Base-by-base conservation (phyloP, 2,888 invertebrate species). In the Netelia virgata region DNA sequence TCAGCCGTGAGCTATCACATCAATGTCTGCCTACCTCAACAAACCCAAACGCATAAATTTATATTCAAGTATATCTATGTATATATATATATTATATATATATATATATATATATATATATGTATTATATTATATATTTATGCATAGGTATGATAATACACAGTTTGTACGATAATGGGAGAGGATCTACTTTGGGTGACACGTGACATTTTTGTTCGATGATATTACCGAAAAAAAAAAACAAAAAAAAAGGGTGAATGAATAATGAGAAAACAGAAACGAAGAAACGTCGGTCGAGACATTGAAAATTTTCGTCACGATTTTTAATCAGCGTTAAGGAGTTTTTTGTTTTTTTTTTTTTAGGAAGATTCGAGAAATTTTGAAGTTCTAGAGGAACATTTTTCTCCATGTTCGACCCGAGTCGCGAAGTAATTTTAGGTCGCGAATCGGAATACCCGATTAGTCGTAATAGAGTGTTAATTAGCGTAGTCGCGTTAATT, bases 1-100 rank as follows among this genome's bases (percentile, higher is more conserved):
- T 89, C 90, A 89, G 87, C 85, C 91, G 86, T 81, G 86, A 88
- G 80, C 85, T 82, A 84, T 82, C 87, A 77, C 88, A 78, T 87
- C 86, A 86, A 77, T 87, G 86, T 84, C 85, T 77, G 81, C 75
- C 80, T 63, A 63, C 78, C 82, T 75, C 59, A 81, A 82, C 74
- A 70, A 79, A 23, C 47, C 70, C 59, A 20, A 23, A 43, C 66
- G 70, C 55, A 63, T 72, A 47, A 47, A 57, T 55, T 68, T 36
- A 70, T 20, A 75, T 70, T 10, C 14, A 6, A 41, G 53, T 18
- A 64, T 28, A 47, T 76, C 16, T 28, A 47, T 47, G 14, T 47
- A 47, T 47, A 2, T 43, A 43, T 43, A 43, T 43, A 43, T 43
- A 43, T 3, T 43, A 43, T 3, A 43, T 43, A 47, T 47, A 47